phyloP scores from a whole-genome alignment of 2,888 invertebrate species.

The Apomyelois bistriatella region DNA sequence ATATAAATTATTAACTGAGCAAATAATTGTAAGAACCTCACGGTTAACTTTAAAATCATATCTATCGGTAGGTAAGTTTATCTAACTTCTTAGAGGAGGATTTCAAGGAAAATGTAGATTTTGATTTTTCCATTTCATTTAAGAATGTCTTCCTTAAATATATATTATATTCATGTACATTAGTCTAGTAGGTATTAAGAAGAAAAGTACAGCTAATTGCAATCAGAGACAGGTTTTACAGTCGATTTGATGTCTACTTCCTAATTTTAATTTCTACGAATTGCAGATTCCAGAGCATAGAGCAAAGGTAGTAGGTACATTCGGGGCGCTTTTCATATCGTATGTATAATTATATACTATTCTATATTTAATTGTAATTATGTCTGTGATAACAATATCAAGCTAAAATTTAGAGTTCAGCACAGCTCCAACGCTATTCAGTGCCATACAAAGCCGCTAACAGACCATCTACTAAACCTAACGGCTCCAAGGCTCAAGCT shows the following conservation, averaged over 20 bases:
- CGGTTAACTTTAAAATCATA: conserved; percentile 9
- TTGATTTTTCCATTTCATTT: conserved; percentile 10
- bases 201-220: no score
- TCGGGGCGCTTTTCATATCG: no score
- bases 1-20: not conserved
- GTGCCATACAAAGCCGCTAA: conserved; percentile 39
- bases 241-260: no score
- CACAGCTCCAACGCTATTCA: conserved; percentile 27
- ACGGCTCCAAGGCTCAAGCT: conserved; percentile 55
- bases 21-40: not conserved
- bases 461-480: conserved; percentile 62
- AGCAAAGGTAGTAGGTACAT: no score
- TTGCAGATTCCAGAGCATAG: no score
- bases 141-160: not conserved
- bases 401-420: conserved; percentile 22
- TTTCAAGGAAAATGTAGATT: conserved; percentile 3
- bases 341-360: no score
- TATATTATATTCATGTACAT: no score
- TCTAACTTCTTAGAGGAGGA: conserved; percentile 5
- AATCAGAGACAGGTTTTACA: no score
- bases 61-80: conserved; percentile 6
- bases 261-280: no score
- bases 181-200: no score
- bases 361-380: no score
- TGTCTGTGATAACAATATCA: not conserved